These are phyloP conservation scores for Catamblyrhynchus diadema DNA, from an alignment of 2,797 vertebrate species.

Conservation along the genomic window DNA sequence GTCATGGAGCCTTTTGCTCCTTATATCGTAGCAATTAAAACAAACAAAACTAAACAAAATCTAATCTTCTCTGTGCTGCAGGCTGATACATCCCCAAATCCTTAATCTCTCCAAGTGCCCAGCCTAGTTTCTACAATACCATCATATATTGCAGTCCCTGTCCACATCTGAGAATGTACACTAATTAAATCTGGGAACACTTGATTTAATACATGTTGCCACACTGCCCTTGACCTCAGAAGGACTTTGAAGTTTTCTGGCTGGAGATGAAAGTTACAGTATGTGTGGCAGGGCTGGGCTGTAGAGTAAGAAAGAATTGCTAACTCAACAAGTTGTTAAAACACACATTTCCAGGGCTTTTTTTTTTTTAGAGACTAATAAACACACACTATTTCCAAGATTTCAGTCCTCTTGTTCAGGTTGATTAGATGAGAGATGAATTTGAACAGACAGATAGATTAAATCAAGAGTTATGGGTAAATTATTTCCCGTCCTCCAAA, in stretches of 20 bases:
- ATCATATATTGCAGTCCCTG: not conserved
- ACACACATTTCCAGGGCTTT: constrained; percentile 9
- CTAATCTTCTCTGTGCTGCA: not conserved
- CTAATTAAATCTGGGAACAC: constrained; percentile 41
- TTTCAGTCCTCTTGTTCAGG: constrained; percentile 26
- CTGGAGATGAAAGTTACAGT: constrained; percentile 61
- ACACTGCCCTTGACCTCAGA: constrained; percentile 44
- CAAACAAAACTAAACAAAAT: not conserved
- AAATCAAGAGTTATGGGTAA: constrained; percentile 41
- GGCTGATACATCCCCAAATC: not conserved
- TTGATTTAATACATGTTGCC: constrained; percentile 56
- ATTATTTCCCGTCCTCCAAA: constrained; percentile 52
- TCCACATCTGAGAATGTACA: not conserved
- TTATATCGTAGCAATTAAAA: not conserved
- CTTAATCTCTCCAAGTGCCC: constrained; percentile 11
- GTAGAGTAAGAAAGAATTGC: constrained; percentile 35
- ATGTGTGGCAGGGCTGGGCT: constrained; percentile 2
- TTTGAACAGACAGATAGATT: constrained; percentile 60
- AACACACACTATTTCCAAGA: constrained; percentile 44
- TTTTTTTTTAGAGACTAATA: not conserved
- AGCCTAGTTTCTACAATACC: not conserved
- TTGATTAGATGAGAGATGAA: constrained; percentile 53
- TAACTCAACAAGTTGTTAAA: constrained; percentile 53
- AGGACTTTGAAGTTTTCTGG: constrained; percentile 60
- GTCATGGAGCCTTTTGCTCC: not conserved